Conservation (phyloP, 2,113 vertebrate genomes). For the Nanorana parkeri region DNA sequence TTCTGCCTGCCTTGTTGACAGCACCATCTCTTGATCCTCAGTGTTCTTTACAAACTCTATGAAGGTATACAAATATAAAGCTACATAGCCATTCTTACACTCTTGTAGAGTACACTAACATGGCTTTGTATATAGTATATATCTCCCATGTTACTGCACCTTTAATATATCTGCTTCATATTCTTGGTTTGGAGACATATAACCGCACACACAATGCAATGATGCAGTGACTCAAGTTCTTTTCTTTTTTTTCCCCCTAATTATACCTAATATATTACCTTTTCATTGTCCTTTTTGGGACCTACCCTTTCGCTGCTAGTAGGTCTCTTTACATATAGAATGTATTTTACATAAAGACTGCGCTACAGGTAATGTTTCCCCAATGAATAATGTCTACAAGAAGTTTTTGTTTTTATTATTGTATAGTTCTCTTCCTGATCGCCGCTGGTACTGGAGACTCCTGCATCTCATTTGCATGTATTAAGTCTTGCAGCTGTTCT, state of each 20-base stretch:
- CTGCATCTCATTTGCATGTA: conserved; percentile 42
- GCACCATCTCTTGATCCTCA: conserved; percentile 11
- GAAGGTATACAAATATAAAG: not conserved
- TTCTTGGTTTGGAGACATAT: conserved; percentile 18
- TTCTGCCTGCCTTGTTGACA: not conserved
- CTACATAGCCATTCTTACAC: not conserved
- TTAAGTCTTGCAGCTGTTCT: conserved; percentile 52
- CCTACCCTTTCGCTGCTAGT: conserved; percentile 46
- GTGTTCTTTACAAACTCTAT: conserved; percentile 10
- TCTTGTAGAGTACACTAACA: conserved; percentile 11
- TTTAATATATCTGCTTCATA: conserved; percentile 19
- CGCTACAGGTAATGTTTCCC: conserved; percentile 27
- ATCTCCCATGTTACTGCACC: conserved; percentile 31
- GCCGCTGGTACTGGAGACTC: conserved; percentile 32
- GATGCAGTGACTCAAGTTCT: conserved; percentile 37
- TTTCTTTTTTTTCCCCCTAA: not conserved
- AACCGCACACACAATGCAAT: conserved; percentile 56
- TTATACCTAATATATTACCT: not conserved
- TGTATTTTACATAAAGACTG: conserved; percentile 41
- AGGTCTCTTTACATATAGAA: conserved; percentile 41
- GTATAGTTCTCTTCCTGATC: conserved; percentile 32
- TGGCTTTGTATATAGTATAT: not conserved
- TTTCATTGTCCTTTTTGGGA: conserved; percentile 1
- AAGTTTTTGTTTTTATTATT: not conserved
- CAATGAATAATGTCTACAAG: conserved; percentile 12